These are phyloP conservation scores for Stenodera caucasica DNA, from an alignment of 2,888 invertebrate species.

Conservation along the genomic window DNA sequence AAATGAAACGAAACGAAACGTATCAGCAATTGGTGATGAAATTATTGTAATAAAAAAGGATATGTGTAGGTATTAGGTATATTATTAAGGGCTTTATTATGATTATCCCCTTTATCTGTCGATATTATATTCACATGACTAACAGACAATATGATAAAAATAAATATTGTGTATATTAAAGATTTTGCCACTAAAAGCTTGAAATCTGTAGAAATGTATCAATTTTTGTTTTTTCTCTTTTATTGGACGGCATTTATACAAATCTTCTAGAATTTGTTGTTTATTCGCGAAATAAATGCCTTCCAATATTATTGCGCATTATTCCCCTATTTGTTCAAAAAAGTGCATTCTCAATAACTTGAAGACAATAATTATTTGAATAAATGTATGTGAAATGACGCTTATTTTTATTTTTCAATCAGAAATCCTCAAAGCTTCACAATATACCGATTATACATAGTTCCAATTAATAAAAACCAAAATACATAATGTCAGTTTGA, in stretches of 20 bases:
- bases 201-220: conserved; percentile 26
- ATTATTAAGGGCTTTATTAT: conserved; percentile 43
- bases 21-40: conserved; percentile 56
- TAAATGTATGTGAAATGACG: conserved; percentile 31
- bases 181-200: conserved; percentile 26
- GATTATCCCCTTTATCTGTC: conserved; percentile 31
- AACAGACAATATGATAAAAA: neutral
- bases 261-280: conserved; percentile 15
- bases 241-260: conserved; percentile 29
- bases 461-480: too few relatives aligned
- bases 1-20: conserved; percentile 55
- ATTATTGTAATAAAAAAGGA: conserved; percentile 44
- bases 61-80: conserved; percentile 32
- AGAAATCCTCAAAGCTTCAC: too few relatives aligned
- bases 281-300: conserved; percentile 39
- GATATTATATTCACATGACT: conserved; percentile 14
- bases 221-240: conserved; percentile 12
- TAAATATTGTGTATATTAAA: conserved; percentile 11
- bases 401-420: neutral
- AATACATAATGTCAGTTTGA: too few relatives aligned
- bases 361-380: conserved; percentile 57
- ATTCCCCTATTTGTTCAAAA: conserved; percentile 43
- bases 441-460: too few relatives aligned
- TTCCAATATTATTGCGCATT: conserved; percentile 38
- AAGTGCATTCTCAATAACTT: conserved; percentile 58